phyloP scores from a whole-genome alignment of 2,888 invertebrate species.

The Panzeria rudis region DNA sequence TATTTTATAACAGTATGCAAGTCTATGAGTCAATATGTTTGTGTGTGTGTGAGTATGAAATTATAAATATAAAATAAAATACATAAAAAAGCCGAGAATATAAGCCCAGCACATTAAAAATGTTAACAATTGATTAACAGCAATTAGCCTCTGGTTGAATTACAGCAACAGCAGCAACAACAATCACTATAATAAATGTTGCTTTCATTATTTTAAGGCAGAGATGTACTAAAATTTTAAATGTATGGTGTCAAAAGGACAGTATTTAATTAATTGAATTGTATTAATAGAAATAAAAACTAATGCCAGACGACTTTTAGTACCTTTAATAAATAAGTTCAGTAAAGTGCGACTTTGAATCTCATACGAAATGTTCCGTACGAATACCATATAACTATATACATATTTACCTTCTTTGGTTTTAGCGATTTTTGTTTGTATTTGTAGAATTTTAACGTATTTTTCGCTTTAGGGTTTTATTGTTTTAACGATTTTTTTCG shows the following conservation, averaged over 20 bases:
- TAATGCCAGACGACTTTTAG: neutral
- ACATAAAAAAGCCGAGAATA: constrained; percentile 17
- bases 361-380: too few relatives aligned
- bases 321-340: too few relatives aligned
- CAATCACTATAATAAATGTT: constrained; percentile 36
- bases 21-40: constrained; percentile 8
- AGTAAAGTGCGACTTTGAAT: too few relatives aligned
- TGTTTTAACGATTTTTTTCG: too few relatives aligned
- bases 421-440: too few relatives aligned
- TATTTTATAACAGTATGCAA: neutral
- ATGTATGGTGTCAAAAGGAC: neutral
- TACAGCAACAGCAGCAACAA: constrained; percentile 75
- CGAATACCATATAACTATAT: too few relatives aligned
- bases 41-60: constrained; percentile 23
- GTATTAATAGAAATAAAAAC: neutral
- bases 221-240: neutral
- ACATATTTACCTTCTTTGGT: too few relatives aligned
- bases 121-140: constrained; percentile 83
- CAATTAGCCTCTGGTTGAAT: constrained; percentile 81
- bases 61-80: constrained; percentile 38
- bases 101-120: constrained; percentile 74
- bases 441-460: too few relatives aligned
- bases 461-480: too few relatives aligned
- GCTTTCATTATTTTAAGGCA: constrained; percentile 10
- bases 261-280: neutral